Percentiles rank a stretch among this genome's conserved stretches.
These are phyloP conservation scores for Chalcis sispes DNA, from an alignment of 2,888 invertebrate genomes.

Conservation along the genomic window DNA sequence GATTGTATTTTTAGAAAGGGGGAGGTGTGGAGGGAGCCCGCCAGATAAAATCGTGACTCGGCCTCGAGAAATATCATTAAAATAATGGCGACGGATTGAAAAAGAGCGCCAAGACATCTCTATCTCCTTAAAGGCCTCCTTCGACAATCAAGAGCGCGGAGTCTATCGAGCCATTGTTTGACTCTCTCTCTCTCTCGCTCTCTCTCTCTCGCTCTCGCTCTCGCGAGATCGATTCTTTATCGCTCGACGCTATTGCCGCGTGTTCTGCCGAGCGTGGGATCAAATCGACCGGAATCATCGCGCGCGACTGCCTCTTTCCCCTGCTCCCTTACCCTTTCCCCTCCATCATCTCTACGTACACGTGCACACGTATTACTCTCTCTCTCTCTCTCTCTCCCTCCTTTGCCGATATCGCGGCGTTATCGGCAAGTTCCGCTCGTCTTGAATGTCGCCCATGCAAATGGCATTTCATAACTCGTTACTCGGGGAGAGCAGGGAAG, in stretches of 20 bases:
- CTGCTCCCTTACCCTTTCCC: background rate
- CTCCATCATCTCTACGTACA: too few species aligned
- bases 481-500: too few species aligned
- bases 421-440: too few species aligned
- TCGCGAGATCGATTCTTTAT: conserved; percentile 48
- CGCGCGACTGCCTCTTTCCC: background rate
- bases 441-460: too few species aligned
- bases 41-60: conserved; percentile 43
- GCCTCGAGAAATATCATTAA: conserved; percentile 46
- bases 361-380: too few species aligned
- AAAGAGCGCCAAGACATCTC: conserved; percentile 43
- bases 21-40: background rate
- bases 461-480: background rate
- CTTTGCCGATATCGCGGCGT: too few species aligned
- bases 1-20: too few species aligned
- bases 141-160: background rate
- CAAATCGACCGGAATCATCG: conserved; percentile 52
- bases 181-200: conserved; percentile 40
- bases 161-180: conserved; percentile 28
- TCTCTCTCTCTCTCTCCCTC: too few species aligned
- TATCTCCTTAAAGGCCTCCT: conserved; percentile 3
- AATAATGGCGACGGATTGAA: conserved; percentile 41
- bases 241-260: conserved; percentile 45
- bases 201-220: conserved; percentile 30
- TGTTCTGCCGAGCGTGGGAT: conserved; percentile 58